phyloP scores from a whole-genome alignment of 2,888 invertebrate species.

The Oithona nana region DNA sequence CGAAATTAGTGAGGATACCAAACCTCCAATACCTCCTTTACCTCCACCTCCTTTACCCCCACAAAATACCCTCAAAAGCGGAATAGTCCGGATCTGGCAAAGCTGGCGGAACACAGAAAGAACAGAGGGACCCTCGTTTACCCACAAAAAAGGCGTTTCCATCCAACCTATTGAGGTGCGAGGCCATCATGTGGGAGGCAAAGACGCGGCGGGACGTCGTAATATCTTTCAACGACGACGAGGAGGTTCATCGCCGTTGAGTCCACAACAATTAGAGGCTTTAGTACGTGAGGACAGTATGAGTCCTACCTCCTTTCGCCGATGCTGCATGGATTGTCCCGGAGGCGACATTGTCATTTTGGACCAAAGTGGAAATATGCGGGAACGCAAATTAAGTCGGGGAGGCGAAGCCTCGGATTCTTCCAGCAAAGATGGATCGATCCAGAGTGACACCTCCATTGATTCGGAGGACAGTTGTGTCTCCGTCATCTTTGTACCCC shows the following conservation, averaged over 20 bases:
- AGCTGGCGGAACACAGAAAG: conserved; percentile 42
- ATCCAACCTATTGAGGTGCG: conserved; percentile 12
- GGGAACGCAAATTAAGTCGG: conserved; percentile 52
- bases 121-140: conserved; percentile 2
- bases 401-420: conserved; percentile 53
- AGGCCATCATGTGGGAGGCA: neutral
- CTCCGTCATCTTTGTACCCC: conserved; percentile 75
- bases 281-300: neutral
- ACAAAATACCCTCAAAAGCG: conserved; percentile 39
- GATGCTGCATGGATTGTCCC: conserved; percentile 15
- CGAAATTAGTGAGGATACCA: neutral
- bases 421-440: conserved; percentile 39
- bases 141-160: conserved; percentile 12
- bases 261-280: conserved; percentile 7
- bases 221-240: conserved; percentile 13
- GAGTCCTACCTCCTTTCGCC: conserved; percentile 11
- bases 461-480: conserved; percentile 86
- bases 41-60: neutral
- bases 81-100: conserved; percentile 63
- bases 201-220: conserved; percentile 8
- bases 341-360: conserved; percentile 12
- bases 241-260: conserved; percentile 15
- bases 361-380: conserved; percentile 17
- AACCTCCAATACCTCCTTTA: neutral
- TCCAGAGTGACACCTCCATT: conserved; percentile 81